phyloP scores from a whole-genome alignment of 2,113 vertebrate species.

The Lipotes vexillifer region DNA sequence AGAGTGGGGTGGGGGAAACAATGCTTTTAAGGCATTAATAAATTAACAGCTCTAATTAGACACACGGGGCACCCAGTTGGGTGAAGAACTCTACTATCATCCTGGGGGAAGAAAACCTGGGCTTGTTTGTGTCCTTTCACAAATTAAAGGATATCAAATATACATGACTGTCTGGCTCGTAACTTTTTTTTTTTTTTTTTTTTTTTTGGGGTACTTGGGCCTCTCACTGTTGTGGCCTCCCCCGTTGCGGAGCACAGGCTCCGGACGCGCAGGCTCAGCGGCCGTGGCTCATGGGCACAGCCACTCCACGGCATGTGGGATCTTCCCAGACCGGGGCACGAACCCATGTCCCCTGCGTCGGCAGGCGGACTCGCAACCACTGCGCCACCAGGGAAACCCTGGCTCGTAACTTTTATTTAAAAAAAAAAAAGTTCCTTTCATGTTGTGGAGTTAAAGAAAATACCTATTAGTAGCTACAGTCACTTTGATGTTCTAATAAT shows the following conservation, averaged over 20 bases:
- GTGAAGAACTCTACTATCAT: neutral
- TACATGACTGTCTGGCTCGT: neutral
- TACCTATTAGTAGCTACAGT: neutral
- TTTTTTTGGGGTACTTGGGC: too few species aligned
- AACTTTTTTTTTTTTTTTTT: too few species aligned
- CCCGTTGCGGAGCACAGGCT: too few species aligned
- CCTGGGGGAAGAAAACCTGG: neutral
- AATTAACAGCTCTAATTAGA: neutral
- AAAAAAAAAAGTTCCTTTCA: neutral
- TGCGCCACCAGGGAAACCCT: too few species aligned
- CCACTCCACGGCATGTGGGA: too few species aligned
- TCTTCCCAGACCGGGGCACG: too few species aligned
- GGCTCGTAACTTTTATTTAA: neutral
- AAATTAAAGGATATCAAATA: constrained; percentile 21
- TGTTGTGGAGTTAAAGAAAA: constrained; percentile 24
- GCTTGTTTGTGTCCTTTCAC: neutral
- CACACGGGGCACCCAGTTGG: neutral
- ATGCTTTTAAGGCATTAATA: neutral
- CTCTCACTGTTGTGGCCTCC: too few species aligned
- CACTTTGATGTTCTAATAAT: constrained; percentile 31
- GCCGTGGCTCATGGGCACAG: too few species aligned
- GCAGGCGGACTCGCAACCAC: too few species aligned
- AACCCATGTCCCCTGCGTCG: too few species aligned
- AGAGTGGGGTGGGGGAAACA: neutral
- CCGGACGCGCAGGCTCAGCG: too few species aligned